Evolutionary conservation across 2,113 vertebrate species (phyloP).

Genomic region (Paratilapia polleni): DNA sequence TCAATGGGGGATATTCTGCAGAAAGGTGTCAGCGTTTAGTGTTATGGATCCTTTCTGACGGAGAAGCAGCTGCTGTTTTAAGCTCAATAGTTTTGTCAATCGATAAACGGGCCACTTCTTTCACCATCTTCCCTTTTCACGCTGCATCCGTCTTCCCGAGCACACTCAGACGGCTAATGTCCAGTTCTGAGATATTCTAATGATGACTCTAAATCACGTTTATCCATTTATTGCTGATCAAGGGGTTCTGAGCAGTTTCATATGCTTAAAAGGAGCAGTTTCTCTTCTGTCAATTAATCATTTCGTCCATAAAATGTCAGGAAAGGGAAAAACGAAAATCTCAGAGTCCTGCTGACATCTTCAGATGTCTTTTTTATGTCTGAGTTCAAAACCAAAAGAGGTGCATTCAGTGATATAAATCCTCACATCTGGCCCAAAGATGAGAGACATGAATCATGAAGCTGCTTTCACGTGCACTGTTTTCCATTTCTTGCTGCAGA

Average conservation of each 20-base stretch:
- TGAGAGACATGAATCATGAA: not conserved
- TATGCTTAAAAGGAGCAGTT: not conserved
- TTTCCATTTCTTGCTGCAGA: not conserved
- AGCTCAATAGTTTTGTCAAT: slow-evolving; percentile 63
- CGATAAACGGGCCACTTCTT: slow-evolving; percentile 63
- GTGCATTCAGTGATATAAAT: not conserved
- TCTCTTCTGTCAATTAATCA: not conserved
- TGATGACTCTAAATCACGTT: slow-evolving; percentile 35
- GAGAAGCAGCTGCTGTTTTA: slow-evolving; percentile 58
- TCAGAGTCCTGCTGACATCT: not conserved
- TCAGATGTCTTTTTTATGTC: not conserved
- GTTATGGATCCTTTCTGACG: slow-evolving; percentile 65
- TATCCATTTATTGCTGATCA: slow-evolving; percentile 44
- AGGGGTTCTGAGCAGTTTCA: not conserved
- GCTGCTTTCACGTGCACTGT: not conserved
- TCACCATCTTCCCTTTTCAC: slow-evolving; percentile 42
- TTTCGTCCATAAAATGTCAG: not conserved
- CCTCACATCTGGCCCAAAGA: not conserved
- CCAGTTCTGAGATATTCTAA: slow-evolving; percentile 42
- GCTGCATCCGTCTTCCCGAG: slow-evolving; percentile 58
- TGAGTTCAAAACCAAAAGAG: not conserved
- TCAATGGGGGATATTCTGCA: slow-evolving; percentile 72
- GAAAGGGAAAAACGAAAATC: not conserved
- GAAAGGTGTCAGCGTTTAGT: slow-evolving; percentile 67
- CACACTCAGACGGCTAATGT: slow-evolving; percentile 29